Evolutionary conservation across 2,888 invertebrate genomes (phyloP).

Genomic region (Nycteola revayana): DNA sequence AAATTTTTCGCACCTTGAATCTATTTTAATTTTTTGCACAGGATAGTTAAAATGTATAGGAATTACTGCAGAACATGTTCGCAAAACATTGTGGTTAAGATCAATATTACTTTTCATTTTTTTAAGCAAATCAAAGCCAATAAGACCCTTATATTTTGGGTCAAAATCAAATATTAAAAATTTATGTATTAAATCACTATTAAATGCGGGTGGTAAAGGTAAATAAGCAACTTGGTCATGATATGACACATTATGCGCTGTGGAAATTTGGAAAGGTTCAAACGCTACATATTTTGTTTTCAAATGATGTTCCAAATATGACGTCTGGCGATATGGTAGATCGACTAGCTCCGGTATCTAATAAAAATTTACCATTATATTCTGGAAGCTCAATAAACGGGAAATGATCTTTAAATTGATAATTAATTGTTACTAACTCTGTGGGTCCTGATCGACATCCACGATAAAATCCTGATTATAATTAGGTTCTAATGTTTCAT

Average conservation of each 20-base stretch:
- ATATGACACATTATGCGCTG: constrained; percentile 48
- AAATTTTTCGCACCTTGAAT: constrained; percentile 21
- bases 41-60: constrained; percentile 29
- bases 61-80: constrained; percentile 16
- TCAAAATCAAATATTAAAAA: constrained; percentile 35
- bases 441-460: too few relatives aligned
- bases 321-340: constrained; percentile 21
- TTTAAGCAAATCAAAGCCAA: constrained; percentile 28
- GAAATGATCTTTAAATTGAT: too few relatives aligned
- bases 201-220: constrained; percentile 21
- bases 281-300: constrained; percentile 1
- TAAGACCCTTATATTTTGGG: constrained; percentile 27
- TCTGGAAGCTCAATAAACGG: constrained; percentile 25
- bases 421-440: too few relatives aligned
- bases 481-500: too few relatives aligned
- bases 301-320: constrained; percentile 3
- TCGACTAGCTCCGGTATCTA: constrained; percentile 30
- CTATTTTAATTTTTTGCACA: constrained; percentile 6
- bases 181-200: constrained; percentile 24
- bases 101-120: constrained; percentile 25
- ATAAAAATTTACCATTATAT: constrained; percentile 26
- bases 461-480: too few relatives aligned
- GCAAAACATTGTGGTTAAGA: constrained; percentile 26
- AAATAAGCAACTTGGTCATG: constrained; percentile 23
- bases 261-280: constrained; percentile 51